Evolutionary conservation across 1,140 invertebrate genomes (phyloP).

Genomic region (Ctenoplectra terminalis): DNA sequence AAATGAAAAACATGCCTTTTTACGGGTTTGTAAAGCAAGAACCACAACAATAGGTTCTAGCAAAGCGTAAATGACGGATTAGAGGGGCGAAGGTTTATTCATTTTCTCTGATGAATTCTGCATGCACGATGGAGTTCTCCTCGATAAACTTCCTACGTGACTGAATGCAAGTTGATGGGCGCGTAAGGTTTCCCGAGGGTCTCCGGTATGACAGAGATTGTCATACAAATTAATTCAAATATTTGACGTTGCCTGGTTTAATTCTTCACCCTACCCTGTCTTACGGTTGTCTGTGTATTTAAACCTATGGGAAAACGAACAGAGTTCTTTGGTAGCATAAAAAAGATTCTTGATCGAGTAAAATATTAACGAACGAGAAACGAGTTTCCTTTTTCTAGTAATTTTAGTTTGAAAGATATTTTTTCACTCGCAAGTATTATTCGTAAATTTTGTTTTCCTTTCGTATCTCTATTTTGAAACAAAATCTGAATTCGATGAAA

Average conservation of each 20-base stretch:
- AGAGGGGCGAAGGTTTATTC: slow-evolving; percentile 51
- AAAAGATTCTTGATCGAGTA: background rate
- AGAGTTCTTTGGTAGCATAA: background rate
- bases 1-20: background rate
- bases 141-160: slow-evolving; percentile 66
- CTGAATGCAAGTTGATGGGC: slow-evolving; percentile 63
- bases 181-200: slow-evolving; percentile 62
- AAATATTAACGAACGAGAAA: background rate
- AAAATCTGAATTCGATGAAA: background rate
- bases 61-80: slow-evolving; percentile 9
- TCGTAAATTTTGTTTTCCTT: no score
- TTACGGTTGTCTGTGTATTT: background rate
- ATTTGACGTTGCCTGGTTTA: slow-evolving; percentile 58
- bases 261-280: slow-evolving; percentile 33
- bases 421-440: no score
- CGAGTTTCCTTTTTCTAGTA: background rate
- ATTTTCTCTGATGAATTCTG: slow-evolving; percentile 59
- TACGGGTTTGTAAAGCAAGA: background rate
- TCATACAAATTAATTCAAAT: slow-evolving; percentile 69
- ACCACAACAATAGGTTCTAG: background rate
- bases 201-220: slow-evolving; percentile 51
- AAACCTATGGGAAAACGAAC: slow-evolving; percentile 3
- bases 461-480: no score
- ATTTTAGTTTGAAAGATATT: no score
- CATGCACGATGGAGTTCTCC: slow-evolving; percentile 53